Evolutionary conservation across 2,113 vertebrate species (phyloP).

Genomic region (Ariopsis seemanni): DNA sequence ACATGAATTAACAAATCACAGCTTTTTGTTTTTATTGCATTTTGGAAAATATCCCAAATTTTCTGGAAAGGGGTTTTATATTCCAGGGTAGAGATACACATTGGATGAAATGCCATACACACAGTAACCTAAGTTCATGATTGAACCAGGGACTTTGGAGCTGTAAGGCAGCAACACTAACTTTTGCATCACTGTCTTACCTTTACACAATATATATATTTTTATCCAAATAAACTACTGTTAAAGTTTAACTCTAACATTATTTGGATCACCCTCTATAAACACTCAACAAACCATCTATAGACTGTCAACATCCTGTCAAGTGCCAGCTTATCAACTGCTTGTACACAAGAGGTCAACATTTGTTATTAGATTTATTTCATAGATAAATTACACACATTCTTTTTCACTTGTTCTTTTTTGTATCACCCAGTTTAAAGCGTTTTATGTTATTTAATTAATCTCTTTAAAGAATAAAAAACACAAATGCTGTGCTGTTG

Average conservation of each 20-base stretch:
- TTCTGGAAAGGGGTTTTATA: no score
- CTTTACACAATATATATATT: not conserved
- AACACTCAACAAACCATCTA: not conserved
- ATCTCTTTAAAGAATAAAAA: not conserved
- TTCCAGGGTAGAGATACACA: not conserved
- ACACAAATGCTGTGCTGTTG: not conserved
- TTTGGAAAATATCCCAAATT: no score
- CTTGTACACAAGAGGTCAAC: not conserved
- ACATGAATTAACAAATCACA: no score
- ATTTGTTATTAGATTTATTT: not conserved
- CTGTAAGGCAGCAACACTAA: not conserved
- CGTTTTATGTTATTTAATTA: not conserved
- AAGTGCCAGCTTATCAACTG: not conserved
- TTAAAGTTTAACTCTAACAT: not conserved
- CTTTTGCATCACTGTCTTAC: not conserved
- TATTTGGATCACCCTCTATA: not conserved
- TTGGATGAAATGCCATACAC: not conserved
- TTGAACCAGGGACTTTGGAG: not conserved
- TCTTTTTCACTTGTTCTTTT: not conserved
- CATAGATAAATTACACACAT: not conserved
- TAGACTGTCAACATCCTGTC: not conserved
- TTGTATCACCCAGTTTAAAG: not conserved
- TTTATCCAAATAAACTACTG: not conserved
- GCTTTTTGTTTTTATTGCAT: no score
- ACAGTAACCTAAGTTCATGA: not conserved